A percentile compares a stretch with the other conserved stretches of the same genome.
Conservation (phyloP, 1,140 invertebrate genomes). For the Coptotermes formosanus region DNA sequence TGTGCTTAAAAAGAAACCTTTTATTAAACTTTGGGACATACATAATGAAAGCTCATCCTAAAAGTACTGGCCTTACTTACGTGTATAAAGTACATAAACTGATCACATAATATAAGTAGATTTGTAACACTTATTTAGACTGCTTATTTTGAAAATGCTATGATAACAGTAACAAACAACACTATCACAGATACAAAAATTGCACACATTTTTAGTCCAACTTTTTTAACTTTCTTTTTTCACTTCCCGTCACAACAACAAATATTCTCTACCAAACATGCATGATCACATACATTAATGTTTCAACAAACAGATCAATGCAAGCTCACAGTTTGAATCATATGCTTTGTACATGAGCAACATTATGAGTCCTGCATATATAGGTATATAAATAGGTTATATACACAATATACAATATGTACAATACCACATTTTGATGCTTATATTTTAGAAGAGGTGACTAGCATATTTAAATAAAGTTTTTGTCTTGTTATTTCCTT, state of each 20-base stretch:
- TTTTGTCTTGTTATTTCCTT: too few relatives aligned
- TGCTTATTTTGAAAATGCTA: neutral
- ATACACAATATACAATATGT: neutral
- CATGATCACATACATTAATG: neutral
- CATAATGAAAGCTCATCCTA: too few relatives aligned
- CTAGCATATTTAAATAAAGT: neutral
- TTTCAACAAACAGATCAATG: neutral
- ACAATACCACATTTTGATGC: neutral
- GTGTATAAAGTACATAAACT: too few relatives aligned
- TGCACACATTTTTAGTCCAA: neutral
- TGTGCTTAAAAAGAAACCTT: too few relatives aligned
- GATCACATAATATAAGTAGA: neutral
- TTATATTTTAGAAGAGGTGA: neutral
- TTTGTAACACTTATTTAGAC: neutral
- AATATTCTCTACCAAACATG: neutral
- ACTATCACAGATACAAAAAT: slow-evolving; percentile 19
- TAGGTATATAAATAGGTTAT: neutral
- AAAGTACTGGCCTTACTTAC: neutral
- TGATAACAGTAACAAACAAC: slow-evolving; percentile 7
- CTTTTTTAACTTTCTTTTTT: neutral
- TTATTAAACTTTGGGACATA: too few relatives aligned
- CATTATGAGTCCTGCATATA: neutral
- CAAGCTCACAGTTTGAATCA: neutral
- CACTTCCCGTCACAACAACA: neutral
- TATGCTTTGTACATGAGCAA: neutral